Conservation (phyloP, 2,888 invertebrate species). For the Microdon myrmicae region DNA sequence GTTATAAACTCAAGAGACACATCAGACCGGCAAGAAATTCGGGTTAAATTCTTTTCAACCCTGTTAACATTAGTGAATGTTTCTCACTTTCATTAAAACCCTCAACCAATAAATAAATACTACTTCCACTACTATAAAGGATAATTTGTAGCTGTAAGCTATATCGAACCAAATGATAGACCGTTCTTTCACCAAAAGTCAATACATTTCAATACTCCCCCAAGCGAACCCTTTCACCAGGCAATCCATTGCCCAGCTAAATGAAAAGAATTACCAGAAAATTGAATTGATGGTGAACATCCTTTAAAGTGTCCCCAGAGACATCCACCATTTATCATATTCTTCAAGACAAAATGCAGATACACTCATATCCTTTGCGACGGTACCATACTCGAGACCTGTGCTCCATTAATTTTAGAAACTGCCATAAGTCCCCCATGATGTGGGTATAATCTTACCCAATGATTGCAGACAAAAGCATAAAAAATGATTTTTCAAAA, state of each 20-base stretch:
- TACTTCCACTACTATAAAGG: no score
- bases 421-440: constrained; percentile 18
- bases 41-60: no score
- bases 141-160: no score
- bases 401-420: constrained; percentile 46
- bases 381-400: constrained; percentile 26
- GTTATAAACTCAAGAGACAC: no score
- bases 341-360: constrained; percentile 18
- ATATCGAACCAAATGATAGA: no score
- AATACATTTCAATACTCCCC: constrained; percentile 32
- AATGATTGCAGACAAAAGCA: constrained; percentile 32
- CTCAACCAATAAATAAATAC: no score
- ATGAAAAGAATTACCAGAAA: constrained; percentile 43
- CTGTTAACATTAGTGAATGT: no score
- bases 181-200: no score
- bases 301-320: constrained; percentile 24
- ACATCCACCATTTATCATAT: constrained; percentile 25
- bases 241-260: constrained; percentile 37
- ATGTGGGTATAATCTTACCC: constrained; percentile 37
- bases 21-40: no score
- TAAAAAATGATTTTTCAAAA: constrained; percentile 50
- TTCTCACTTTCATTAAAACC: no score
- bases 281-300: constrained; percentile 46
- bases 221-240: background rate
- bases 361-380: constrained; percentile 18